Evolutionary conservation across 1,140 invertebrate genomes (phyloP), one percentile per base, ranked within the genome.

Genomic region (Dreissena rostriformis): DNA sequence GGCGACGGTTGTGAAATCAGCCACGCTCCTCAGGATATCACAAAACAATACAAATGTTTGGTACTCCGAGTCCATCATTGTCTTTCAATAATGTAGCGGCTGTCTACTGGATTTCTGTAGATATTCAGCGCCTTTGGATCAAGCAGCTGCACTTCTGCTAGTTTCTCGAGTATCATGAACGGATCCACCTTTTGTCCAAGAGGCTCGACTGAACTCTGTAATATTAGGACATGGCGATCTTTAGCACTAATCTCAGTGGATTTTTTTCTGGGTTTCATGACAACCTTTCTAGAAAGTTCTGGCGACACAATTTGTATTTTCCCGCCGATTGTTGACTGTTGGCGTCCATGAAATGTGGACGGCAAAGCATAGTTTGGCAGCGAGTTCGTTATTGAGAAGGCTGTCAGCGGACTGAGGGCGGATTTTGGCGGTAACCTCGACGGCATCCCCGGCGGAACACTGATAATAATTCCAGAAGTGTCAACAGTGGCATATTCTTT

Each of bases 141-240:
- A n/a, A 92, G 80, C 1, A 92, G 84, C 11, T 86, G 73, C 8
- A 84, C 72, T 4, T 78, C 78, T 53, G 86, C 68, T n/a, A 92
- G 75, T 1, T 88, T 82, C n/a, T 91, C 86, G 22, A 92, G 57
- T 19, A 92, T 67, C 10, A 86, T 82, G 63, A 85, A 87, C 7
- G 91, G 90, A 67, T 91, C 88, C 4, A 92, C 49, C 22, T 88
- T 86, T 72, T 92, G 91, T 82, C 89, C 89, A 19, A 92, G 68
- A 11, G 91, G 86, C 66, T 91, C 91, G 28, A 80, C 68, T 15
- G 88, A 75, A 85, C 88, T 90, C 80, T 89, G 89, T 61, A 92
- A 82, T 63, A 92, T 90, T 22, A 88, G 73, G 66, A 82, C 85
- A 73, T 92, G 91, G 61, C 89, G 74, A 28, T 89, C 87, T 22